These are phyloP conservation scores for Bradynema listronoti DNA, from an alignment of 1,140 invertebrate genomes.

Conservation along the genomic window DNA sequence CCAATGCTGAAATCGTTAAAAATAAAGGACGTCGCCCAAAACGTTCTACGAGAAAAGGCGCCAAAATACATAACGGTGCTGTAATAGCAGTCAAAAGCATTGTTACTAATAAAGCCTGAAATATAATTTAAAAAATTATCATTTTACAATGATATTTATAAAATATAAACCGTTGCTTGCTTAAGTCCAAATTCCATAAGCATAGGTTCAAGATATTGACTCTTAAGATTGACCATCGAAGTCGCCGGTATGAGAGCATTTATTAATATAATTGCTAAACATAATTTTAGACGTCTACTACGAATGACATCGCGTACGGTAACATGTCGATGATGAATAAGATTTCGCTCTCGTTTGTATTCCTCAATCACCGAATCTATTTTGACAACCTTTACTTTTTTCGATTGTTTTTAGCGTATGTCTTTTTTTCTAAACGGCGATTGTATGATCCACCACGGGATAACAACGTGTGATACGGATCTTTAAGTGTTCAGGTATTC, in stretches of 20 bases:
- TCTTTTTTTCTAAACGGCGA: no score
- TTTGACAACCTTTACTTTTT: no score
- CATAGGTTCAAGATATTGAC: constrained; percentile 36
- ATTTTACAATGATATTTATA: not conserved
- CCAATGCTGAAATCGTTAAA: constrained; percentile 13
- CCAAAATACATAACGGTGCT: constrained; percentile 20
- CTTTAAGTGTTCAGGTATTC: no score
- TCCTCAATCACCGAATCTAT: no score
- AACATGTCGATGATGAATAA: constrained; percentile 14
- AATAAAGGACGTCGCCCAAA: constrained; percentile 23
- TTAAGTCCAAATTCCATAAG: constrained; percentile 36
- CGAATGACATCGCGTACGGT: constrained; percentile 20
- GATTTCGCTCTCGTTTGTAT: constrained; percentile 18
- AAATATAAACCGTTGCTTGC: constrained; percentile 14
- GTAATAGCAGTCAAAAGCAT: constrained; percentile 20
- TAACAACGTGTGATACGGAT: no score
- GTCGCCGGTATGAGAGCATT: constrained; percentile 18
- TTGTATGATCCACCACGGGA: no score
- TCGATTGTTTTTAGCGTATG: no score
- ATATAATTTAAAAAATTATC: not conserved
- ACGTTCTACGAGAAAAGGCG: constrained; percentile 18
- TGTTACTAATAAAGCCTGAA: constrained; percentile 21
- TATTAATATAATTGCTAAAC: constrained; percentile 23
- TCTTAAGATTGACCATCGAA: constrained; percentile 28
- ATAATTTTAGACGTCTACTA: constrained; percentile 32